Evolutionary conservation across 92 coral and sea anemone species (phyloP).

Genomic region (Heteractis magnifica): DNA sequence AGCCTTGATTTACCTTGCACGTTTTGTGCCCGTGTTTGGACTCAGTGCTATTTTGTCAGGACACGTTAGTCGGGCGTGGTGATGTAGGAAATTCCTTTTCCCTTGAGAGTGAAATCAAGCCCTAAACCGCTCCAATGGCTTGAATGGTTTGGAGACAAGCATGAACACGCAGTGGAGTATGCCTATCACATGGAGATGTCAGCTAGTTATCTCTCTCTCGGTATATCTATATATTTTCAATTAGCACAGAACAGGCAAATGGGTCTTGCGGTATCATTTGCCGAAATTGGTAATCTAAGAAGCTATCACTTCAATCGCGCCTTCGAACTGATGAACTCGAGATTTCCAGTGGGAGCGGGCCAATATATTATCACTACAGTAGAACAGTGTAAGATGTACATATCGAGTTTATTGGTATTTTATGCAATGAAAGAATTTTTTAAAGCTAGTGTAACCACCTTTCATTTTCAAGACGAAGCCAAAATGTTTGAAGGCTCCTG

Average conservation of each 20-base stretch:
- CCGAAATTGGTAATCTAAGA: conserved; percentile 9
- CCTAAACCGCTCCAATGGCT: background rate
- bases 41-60: conserved; percentile 15
- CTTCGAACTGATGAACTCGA: conserved; percentile 7
- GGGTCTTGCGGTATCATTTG: conserved; percentile 11
- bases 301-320: background rate
- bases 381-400: background rate
- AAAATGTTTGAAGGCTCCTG: no score
- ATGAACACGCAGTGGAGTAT: conserved; percentile 17
- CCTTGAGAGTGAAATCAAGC: background rate
- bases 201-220: conserved; percentile 21
- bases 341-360: background rate
- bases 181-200: conserved; percentile 11
- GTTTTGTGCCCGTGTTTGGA: background rate
- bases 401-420: background rate
- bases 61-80: conserved; percentile 13
- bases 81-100: background rate
- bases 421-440: background rate
- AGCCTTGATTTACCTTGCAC: background rate
- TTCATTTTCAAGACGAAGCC: background rate
- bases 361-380: background rate
- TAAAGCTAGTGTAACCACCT: background rate
- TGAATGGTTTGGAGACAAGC: conserved; percentile 16
- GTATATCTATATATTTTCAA: conserved; percentile 12
- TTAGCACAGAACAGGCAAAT: conserved; percentile 1